phyloP scores from a whole-genome alignment of 1,140 invertebrate genomes.

The Pararge aegeria region DNA sequence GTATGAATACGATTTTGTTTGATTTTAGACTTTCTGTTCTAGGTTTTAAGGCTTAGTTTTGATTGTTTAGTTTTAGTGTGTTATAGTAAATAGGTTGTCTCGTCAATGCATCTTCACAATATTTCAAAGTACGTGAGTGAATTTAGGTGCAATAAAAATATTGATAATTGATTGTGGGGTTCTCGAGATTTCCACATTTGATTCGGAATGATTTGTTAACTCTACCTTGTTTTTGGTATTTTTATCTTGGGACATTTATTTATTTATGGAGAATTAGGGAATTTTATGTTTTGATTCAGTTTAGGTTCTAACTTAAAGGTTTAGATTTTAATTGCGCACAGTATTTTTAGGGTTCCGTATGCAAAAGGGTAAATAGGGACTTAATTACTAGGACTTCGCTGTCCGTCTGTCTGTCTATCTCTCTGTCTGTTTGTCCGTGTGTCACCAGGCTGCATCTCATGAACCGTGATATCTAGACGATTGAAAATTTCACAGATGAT shows the following conservation, averaged over 20 bases:
- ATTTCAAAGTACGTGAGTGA: conserved; percentile 60
- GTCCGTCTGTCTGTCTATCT: too few relatives aligned
- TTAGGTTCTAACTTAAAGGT: too few relatives aligned
- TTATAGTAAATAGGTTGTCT: conserved; percentile 62
- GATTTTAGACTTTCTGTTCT: conserved; percentile 5
- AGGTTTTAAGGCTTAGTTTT: conserved; percentile 15
- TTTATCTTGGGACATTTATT: conserved; percentile 1
- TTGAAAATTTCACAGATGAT: too few relatives aligned
- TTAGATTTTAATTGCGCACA: too few relatives aligned
- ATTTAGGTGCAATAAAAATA: conserved; percentile 43
- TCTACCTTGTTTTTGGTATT: neutral
- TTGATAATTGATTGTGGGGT: conserved; percentile 22
- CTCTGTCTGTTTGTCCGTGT: too few relatives aligned
- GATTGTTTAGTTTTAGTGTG: neutral
- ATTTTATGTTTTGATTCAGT: too few relatives aligned
- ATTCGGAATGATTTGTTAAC: conserved; percentile 21
- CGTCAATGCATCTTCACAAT: conserved; percentile 49
- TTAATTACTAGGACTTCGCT: too few relatives aligned
- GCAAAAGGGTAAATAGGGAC: too few relatives aligned
- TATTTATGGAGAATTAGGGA: too few relatives aligned
- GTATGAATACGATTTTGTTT: neutral
- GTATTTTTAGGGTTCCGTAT: too few relatives aligned
- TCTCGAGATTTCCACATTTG: conserved; percentile 24
- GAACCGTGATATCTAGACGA: too few relatives aligned
- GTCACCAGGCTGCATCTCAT: too few relatives aligned